Evolutionary conservation across 2,888 invertebrate genomes (phyloP), one percentile per base, ranked within the genome.

Genomic region (Balanococcus diminutus): DNA sequence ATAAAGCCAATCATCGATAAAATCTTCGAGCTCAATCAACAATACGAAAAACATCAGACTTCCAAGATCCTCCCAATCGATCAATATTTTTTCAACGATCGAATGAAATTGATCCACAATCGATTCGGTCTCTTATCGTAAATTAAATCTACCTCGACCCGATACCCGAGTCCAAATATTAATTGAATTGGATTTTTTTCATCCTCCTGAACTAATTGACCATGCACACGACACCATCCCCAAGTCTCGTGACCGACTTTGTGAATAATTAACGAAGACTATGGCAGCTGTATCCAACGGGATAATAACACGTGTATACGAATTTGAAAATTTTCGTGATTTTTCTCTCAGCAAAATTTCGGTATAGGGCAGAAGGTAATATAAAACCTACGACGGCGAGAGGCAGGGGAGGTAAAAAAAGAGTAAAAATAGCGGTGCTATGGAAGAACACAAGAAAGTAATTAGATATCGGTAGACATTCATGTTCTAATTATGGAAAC

Each of bases 401-500:
- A 51, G 5, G 36, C 36, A 8, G 36, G 5, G 5, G 8, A 36
- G 36, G 36, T 36, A 19, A 19, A 51, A 51, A 19, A 51, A 51
- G 51, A 36, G 19, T 51, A 51, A 19, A 51, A 51, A 67, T 28
- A 67, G 28, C 25, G 61, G 14, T n/a, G 61, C 61, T 28, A 28
- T 28, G 56, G 8, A 67, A 28, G 61, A 22, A 28, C 22, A 28
- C 61, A 11, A 22, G 61, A 67, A 67, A 67, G 61, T 67, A 67
- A 67, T 67, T 67, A 67, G 61, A 67, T 67, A 67, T 67, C 61
- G 61, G 61, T 67, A 67, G 61, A 67, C 61, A 28, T 67, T 67
- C 61, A 67, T 67, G 61, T 67, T 67, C 61, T 67, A 67, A 67
- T 67, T 67, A 67, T 67, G 61, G 28, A 67, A 67, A 67, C 61